Base-by-base conservation (phyloP, 2,113 vertebrate genomes). In the Lycaon pictus region DNA sequence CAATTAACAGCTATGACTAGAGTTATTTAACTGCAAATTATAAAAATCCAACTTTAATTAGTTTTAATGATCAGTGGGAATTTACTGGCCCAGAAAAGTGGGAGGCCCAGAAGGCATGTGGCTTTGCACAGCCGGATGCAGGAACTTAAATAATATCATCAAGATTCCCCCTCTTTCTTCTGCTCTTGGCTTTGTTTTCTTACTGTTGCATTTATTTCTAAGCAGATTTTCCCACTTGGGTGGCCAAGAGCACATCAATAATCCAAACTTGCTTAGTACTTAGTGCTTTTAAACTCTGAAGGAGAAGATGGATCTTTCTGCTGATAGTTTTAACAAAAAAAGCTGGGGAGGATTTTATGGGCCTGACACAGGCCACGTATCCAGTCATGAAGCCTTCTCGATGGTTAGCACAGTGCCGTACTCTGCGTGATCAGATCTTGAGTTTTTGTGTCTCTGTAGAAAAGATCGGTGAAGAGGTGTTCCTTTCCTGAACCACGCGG, bases 171-270 rank as follows among this genome's bases (percentile, higher is more conserved):
- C 16, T 58, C 25, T 81, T 81, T 77, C 25, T 56, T 90, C 48
- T 17, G 62, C 37, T 96, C 23, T 91, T 62, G 29, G 29, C 37
- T 27, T 80, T 56, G 25, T 72, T 72, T 89, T 43, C 56, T 97
- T 87, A 80, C 23, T 84, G n/a, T 87, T 62, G 1, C 27, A 53
- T 81, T 90, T 88, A 93, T 86, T 98, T 96, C 53, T 82, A 71
- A 43, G 62, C 2, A 72, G 60, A 94, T 56, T 65, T 96, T 67
- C 20, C 65, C 29, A 48, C 11, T 72, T 90, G 48, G 74, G 19
- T 76, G 65, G 27, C 65, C 11, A 91, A 96, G 71, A 86, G 25
- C 93, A 11, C 12, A 83, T 79, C 35, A 67, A 16, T 13, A 91
- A 63, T 58, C 43, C 48, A 84, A 67, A 32, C 7, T 84, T 96